Evolutionary conservation across 1,140 invertebrate species (phyloP).

Genomic region (Meloidogyne exigua): DNA sequence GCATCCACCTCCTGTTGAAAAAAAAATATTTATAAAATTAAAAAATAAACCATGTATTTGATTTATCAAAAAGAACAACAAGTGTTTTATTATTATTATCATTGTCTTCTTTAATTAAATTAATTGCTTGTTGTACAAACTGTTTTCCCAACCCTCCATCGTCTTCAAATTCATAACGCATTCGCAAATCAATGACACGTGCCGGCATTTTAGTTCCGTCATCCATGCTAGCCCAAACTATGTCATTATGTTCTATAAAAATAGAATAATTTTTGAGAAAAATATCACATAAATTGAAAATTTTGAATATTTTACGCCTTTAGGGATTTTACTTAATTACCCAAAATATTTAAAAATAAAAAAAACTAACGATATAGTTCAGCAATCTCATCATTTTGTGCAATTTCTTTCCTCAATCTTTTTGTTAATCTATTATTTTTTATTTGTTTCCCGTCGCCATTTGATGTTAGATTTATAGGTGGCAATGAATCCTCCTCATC

Average conservation of each 20-base stretch:
- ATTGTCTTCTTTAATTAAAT: neutral
- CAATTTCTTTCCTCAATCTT: neutral
- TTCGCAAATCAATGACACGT: constrained; percentile 38
- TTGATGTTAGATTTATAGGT: neutral
- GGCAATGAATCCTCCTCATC: neutral
- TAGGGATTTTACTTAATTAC: too few species aligned
- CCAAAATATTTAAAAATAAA: neutral
- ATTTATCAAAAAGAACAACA: constrained; percentile 29
- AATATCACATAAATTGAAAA: too few species aligned
- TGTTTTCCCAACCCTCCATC: neutral
- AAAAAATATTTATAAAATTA: constrained; percentile 1
- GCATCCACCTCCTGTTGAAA: neutral
- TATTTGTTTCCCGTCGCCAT: neutral
- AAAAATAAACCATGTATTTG: constrained; percentile 20
- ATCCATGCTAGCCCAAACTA: constrained; percentile 37
- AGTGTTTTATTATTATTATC: constrained; percentile 6
- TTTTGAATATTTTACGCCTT: too few species aligned
- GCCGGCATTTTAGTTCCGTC: constrained; percentile 32
- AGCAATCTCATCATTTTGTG: neutral
- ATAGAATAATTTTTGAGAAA: too few species aligned
- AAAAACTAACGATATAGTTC: neutral
- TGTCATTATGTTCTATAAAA: constrained; percentile 41
- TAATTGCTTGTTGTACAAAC: constrained; percentile 29
- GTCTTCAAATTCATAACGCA: constrained; percentile 20
- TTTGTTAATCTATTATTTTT: neutral